Evolutionary conservation across 2,888 invertebrate species (phyloP), one percentile per base, ranked within the genome.

Genomic region (Eupithecia abbreviata): DNA sequence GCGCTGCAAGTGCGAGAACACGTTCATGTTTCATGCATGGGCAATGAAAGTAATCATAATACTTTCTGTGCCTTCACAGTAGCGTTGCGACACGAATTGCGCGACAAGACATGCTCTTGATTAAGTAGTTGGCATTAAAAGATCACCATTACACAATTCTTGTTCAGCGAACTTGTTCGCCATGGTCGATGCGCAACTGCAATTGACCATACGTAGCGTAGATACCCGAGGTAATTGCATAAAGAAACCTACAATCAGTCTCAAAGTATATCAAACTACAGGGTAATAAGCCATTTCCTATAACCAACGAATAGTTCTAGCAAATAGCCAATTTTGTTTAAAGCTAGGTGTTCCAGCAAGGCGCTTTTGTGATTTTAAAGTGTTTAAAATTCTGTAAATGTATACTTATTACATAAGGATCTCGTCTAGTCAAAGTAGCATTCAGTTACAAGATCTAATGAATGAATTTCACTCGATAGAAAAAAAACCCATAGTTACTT

Each of bases 121-220:
- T 43, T 45, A n/a, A 68, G 43, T 43, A 10, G 45, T 68, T 68
- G 67, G 67, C 45, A 68, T 68, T 68, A 45, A 68, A 68, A 68
- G 67, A 68, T 43, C 67, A 45, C 18, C 30, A n/a, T 68, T 45
- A 68, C 67, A 45, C 67, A 68, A 68, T 45, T 43, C 67, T 9
- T n/a, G 67, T 68, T n/a, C 4, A 68, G n/a, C 7, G 43, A 68
- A 68, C 67, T 68, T 68, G 67, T 10, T 68, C 12, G 12, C 62
- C 62, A 62, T 62, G 62, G 62, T 10, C 18, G 30, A 62, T 62
- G 62, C 30, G n/a, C 55, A 55, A n/a, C n/a, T 55, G 7, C n/a
- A 30, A 18, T 30, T 62, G 62, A 62, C 12, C 30, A 62, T 30
- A 30, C 0, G 10, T 58, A n/a, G n/a, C 51, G 2, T n/a, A 4